These are phyloP conservation scores for Silurus asotus DNA, from an alignment of 2,113 vertebrate genomes.

Conservation along the genomic window DNA sequence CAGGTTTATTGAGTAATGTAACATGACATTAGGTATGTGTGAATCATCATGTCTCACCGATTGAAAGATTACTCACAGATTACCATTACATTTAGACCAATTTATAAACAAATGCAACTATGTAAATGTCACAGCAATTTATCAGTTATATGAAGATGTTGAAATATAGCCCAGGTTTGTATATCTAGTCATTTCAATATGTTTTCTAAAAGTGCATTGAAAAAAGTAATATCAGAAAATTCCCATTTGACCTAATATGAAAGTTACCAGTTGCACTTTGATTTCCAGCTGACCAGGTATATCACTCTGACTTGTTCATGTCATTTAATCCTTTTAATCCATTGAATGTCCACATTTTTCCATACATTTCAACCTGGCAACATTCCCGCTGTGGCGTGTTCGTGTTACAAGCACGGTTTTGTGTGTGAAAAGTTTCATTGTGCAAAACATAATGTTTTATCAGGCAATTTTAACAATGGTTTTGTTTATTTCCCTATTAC, in stretches of 20 bases:
- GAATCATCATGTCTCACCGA: neutral
- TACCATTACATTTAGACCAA: neutral
- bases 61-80: neutral
- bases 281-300: too few relatives aligned
- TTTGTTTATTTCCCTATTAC: too few relatives aligned
- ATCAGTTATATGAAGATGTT: neutral
- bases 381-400: too few relatives aligned
- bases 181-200: neutral
- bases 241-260: neutral
- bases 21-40: neutral
- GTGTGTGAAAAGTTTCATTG: too few relatives aligned
- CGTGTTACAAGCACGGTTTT: too few relatives aligned
- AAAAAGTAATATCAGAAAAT: neutral
- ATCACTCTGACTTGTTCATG: too few relatives aligned
- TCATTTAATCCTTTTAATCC: too few relatives aligned
- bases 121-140: neutral
- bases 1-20: neutral
- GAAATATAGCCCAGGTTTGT: neutral
- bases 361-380: too few relatives aligned
- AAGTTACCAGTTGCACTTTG: neutral
- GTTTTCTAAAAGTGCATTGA: neutral
- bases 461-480: too few relatives aligned
- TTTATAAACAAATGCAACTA: neutral
- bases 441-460: too few relatives aligned
- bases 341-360: too few relatives aligned